Evolutionary conservation across 2,888 invertebrate genomes (phyloP), one percentile per base, ranked within the genome.

Genomic region (Parasteatoda lunata): DNA sequence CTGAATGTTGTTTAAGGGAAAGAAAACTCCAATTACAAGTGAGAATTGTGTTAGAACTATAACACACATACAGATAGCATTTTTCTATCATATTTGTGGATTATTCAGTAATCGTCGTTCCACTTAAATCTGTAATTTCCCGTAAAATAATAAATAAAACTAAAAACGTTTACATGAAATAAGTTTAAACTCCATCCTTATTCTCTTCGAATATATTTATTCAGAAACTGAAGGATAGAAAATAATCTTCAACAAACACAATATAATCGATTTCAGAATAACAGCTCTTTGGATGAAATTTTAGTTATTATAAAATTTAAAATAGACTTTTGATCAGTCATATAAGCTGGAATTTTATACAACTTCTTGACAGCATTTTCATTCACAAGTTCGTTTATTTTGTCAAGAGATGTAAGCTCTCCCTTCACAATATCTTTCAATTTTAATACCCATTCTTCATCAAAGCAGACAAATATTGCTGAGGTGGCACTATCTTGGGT

Each of bases 281-380:
- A 15, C 8, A 85, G 13, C 59, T 85, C 85, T 47, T 80, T 85
- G 9, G 76, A 49, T n/a, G 85, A 70, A 30, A 80, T 70, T 76
- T 54, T 76, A 8, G 76, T 80, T 30, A 79, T 48, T 45, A 85
- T 80, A 30, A 9, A 85, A 54, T 76, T 48, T 51, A 80, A 70
- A 76, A 85, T 11, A 15, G 75, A 49, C 13, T 65, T 68, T 9
- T 79, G 69, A 8, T 76, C 75, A 30, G 13, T 59, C 11, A 76
- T 15, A 4, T 52, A 45, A 47, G 51, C 8, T 5, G 79, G 66
- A 47, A 85, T 80, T 48, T 85, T 85, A 71, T 80, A 85, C 54
- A 85, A 15, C 11, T 85, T 80, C n/a, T 49, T 65, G n/a, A 85
- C 71, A 15, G 76, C 8, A 13, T 15, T 48, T 4, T 76, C 11